phyloP scores from a whole-genome alignment of 1,140 invertebrate species.

The Atta texana region DNA sequence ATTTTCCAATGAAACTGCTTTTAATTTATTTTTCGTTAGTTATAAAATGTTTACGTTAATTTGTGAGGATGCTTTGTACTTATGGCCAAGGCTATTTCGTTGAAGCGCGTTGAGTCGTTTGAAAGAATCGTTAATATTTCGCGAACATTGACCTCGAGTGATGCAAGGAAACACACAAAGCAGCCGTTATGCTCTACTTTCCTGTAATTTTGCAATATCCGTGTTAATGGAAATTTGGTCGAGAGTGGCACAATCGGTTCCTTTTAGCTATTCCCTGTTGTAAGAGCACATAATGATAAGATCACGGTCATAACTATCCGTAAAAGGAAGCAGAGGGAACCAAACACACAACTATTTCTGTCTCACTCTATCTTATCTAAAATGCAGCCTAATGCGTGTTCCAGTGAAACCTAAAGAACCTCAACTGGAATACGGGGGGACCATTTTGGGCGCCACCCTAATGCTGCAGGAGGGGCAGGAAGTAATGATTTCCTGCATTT shows the following conservation, averaged over 20 bases:
- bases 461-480: conserved; percentile 90
- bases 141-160: conserved; percentile 62
- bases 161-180: conserved; percentile 51
- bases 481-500: conserved; percentile 93
- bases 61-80: no score
- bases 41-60: no score
- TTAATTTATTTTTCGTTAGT: no score
- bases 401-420: conserved; percentile 94
- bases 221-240: conserved; percentile 55
- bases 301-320: conserved; percentile 7
- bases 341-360: neutral
- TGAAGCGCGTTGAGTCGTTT: neutral
- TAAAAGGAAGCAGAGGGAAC: neutral
- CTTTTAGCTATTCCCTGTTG: neutral
- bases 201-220: conserved; percentile 63
- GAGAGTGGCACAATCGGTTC: conserved; percentile 30
- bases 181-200: conserved; percentile 73
- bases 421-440: conserved; percentile 91
- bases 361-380: conserved; percentile 30
- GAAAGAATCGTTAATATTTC: conserved; percentile 37
- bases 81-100: neutral
- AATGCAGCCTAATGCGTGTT: conserved; percentile 75
- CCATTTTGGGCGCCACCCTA: conserved; percentile 89
- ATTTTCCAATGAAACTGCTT: no score
- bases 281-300: conserved; percentile 25